Evolutionary conservation across 2,888 invertebrate species (phyloP).

Genomic region (Leucozona laternaria): DNA sequence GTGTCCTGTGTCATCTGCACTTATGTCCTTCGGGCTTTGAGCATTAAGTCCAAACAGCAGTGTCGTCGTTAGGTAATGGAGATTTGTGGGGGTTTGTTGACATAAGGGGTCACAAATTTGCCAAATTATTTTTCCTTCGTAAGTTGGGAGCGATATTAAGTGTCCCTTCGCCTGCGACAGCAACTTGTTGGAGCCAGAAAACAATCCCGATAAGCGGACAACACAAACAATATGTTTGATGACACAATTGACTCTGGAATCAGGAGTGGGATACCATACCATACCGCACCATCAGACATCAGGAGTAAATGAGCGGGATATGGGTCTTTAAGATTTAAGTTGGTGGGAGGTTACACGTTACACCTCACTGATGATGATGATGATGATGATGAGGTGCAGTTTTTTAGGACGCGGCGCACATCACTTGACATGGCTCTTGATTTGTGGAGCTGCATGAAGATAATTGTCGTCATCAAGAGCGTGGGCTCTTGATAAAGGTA

Average conservation of each 20-base stretch:
- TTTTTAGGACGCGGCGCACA: slow-evolving; percentile 49
- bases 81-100: slow-evolving; percentile 73
- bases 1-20: slow-evolving; percentile 51
- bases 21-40: slow-evolving; percentile 63
- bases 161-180: slow-evolving; percentile 36
- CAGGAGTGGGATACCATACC: slow-evolving; percentile 35
- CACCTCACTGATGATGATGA: slow-evolving; percentile 30
- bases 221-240: slow-evolving; percentile 70
- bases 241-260: slow-evolving; percentile 55
- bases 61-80: slow-evolving; percentile 73
- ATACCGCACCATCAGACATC: not conserved
- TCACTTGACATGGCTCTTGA: slow-evolving; percentile 53
- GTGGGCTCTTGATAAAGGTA: slow-evolving; percentile 67
- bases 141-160: slow-evolving; percentile 8
- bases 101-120: slow-evolving; percentile 74
- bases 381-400: slow-evolving; percentile 59
- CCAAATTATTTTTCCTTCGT: slow-evolving; percentile 66
- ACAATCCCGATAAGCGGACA: slow-evolving; percentile 64
- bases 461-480: slow-evolving; percentile 69
- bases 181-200: slow-evolving; percentile 68
- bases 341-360: slow-evolving; percentile 70
- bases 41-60: slow-evolving; percentile 60
- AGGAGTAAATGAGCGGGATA: slow-evolving; percentile 41
- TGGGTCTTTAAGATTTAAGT: slow-evolving; percentile 41
- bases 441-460: slow-evolving; percentile 35